These are phyloP conservation scores for Eremophila alpestris DNA, from an alignment of 2,797 vertebrate genomes.

Conservation along the genomic window DNA sequence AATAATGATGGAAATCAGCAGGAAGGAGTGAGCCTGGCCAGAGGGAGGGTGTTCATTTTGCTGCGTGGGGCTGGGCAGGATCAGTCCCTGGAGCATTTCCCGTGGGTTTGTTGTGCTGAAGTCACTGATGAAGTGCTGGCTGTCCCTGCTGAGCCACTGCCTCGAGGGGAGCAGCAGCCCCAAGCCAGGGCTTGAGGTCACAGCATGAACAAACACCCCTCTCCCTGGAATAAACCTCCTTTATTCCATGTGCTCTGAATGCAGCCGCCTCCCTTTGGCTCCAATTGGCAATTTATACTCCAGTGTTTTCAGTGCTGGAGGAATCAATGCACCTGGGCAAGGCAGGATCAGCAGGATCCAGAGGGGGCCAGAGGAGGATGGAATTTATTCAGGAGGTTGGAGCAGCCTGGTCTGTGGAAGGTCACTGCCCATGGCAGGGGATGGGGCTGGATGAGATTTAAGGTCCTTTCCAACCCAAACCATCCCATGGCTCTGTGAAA, in stretches of 20 bases:
- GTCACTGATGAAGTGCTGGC: background rate
- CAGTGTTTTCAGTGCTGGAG: background rate
- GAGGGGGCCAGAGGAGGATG: background rate
- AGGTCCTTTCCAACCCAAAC: background rate
- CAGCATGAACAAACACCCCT: background rate
- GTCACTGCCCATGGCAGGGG: background rate
- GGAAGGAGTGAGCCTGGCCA: background rate
- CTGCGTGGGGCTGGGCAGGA: background rate
- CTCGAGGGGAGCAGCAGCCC: background rate
- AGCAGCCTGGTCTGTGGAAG: background rate
- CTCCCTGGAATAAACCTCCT: background rate
- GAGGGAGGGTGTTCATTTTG: background rate
- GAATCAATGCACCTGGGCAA: slow-evolving; percentile 22
- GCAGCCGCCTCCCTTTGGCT: background rate
- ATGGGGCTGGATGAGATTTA: background rate
- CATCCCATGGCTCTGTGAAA: no score
- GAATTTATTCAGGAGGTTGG: background rate
- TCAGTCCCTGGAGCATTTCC: background rate
- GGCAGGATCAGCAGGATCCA: background rate
- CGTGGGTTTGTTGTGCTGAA: background rate
- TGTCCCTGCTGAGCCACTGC: background rate
- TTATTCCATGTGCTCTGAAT: background rate
- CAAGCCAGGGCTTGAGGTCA: background rate
- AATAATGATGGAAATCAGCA: background rate
- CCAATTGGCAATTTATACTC: background rate